A percentile compares a stretch with the other conserved stretches of the same genome.
Evolutionary conservation across 2,113 vertebrate species (phyloP).

Genomic region (Sciurus niger): DNA sequence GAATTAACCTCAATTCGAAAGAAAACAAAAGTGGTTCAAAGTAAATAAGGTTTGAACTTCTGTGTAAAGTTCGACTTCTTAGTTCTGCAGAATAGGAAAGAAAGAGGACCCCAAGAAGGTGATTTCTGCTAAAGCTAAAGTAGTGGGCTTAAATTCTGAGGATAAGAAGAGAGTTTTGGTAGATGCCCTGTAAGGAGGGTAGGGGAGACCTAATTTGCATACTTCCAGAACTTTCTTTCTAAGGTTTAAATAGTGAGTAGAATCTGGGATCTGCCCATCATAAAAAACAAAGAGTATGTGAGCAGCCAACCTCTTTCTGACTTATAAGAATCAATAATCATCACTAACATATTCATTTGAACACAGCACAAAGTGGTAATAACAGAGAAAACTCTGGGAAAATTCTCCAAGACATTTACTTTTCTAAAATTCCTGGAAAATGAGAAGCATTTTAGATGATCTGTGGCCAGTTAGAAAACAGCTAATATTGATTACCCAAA

Average conservation of each 20-base stretch:
- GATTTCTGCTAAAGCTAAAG: not conserved
- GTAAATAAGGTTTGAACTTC: not conserved
- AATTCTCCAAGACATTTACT: not conserved
- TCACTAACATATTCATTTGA: not conserved
- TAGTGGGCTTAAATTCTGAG: not conserved
- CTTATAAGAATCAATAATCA: not conserved
- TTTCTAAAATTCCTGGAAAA: conserved; percentile 7
- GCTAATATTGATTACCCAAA: not conserved
- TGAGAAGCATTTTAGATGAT: not conserved
- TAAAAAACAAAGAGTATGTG: not conserved
- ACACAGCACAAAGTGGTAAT: not conserved
- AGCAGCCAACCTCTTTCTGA: not conserved
- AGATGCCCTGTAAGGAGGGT: not conserved
- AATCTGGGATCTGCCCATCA: not conserved
- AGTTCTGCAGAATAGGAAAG: not conserved
- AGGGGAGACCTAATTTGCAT: not conserved
- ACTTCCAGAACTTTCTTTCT: not conserved
- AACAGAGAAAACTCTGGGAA: not conserved
- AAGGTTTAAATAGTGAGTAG: not conserved
- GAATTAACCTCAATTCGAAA: not conserved
- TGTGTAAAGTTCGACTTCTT: not conserved
- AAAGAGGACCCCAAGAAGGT: not conserved
- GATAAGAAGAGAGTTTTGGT: not conserved
- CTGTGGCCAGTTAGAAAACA: not conserved
- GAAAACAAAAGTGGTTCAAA: not conserved